Base-by-base conservation (phyloP, 2,888 invertebrate species). In the Arrhopalites spinosus region DNA sequence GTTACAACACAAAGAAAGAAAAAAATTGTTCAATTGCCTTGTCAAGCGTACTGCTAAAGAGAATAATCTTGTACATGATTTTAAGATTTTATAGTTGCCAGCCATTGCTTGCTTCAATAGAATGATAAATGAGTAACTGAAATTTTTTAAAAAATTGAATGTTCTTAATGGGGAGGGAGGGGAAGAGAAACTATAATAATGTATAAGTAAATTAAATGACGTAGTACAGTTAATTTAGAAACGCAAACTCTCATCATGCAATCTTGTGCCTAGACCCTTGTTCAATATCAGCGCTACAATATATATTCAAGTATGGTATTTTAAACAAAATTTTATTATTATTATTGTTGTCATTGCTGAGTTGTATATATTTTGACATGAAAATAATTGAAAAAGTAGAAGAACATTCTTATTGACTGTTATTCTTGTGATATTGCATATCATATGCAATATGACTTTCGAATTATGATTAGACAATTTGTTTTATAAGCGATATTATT, bases 261-360 rank as follows among this genome's bases (percentile, higher is more conserved):
- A 70, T 56, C 70, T 53, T 70, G 70, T 70, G 70, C 70, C 70
- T n/a, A 50, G 3, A 50, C n/a, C n/a, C 17, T 50, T n/a, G n/a
- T 50, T 50, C 50, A 50, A 50, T 17, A 11, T 50, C 50, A 50
- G 50, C 68, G 13, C n/a, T 36, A 68, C 50, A 5, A 45, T 27
- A n/a, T 64, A 23, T 45, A 53, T 68, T 68, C 50, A 50, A 64
- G 27, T 25, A 23, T n/a, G 5, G 7, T 30, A 64, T 30, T 68
- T 59, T 20, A 59, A 59, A 2, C 23, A 20, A 23, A 59, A 25
- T 8, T 59, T 25, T 59, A 59, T 20, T 23, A 59, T n/a, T 23
- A 25, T 23, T 59, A n/a, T 13, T 59, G 25, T n/a, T n/a, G n/a
- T n/a, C n/a, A n/a, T n/a, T n/a, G n/a, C n/a, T n/a, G n/a, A n/a